phyloP scores from a whole-genome alignment of 2,888 invertebrate species.

The Malthinus flaveolus region DNA sequence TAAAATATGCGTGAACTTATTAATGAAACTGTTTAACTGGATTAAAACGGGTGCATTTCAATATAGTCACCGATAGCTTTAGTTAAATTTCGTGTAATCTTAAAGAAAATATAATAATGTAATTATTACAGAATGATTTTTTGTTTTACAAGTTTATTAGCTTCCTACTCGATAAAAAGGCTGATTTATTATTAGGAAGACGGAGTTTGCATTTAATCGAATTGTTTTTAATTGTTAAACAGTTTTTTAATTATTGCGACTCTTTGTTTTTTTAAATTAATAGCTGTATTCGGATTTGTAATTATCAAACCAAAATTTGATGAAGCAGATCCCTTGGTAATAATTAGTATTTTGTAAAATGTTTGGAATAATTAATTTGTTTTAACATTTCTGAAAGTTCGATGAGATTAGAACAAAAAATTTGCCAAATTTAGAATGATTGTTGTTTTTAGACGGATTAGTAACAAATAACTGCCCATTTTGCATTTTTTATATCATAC shows the following conservation, averaged over 20 bases:
- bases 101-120: constrained; percentile 23
- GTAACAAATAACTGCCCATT: too few species aligned
- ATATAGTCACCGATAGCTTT: constrained; percentile 47
- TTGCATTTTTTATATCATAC: too few species aligned
- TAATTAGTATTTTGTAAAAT: too few species aligned
- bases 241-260: neutral
- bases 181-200: constrained; percentile 41
- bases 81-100: constrained; percentile 27
- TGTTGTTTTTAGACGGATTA: too few species aligned
- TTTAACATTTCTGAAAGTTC: neutral
- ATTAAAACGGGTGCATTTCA: constrained; percentile 50
- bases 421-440: constrained; percentile 1
- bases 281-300: too few species aligned
- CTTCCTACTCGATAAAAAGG: constrained; percentile 47
- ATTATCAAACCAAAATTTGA: too few species aligned
- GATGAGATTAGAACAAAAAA: constrained; percentile 1
- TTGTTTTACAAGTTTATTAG: constrained; percentile 39
- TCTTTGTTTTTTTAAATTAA: neutral
- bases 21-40: constrained; percentile 30
- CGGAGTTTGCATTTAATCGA: neutral
- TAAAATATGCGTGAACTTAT: constrained; percentile 41
- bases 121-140: constrained; percentile 23
- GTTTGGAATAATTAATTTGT: constrained; percentile 1
- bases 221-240: neutral
- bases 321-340: too few species aligned